phyloP scores from a whole-genome alignment of 2,113 vertebrate species.

The Trematomus loennbergii region DNA sequence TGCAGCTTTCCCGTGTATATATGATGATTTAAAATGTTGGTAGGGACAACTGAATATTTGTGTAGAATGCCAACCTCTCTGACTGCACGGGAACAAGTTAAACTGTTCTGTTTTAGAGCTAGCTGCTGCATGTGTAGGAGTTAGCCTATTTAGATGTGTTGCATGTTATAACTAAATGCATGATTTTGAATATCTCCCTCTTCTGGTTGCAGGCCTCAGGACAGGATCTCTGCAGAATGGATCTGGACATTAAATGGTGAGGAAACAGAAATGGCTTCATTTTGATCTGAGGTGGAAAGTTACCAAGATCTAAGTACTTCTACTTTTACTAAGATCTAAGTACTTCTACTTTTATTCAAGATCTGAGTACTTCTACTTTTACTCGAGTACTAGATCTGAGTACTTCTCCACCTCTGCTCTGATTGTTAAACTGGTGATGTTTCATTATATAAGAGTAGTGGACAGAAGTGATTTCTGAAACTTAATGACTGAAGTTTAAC shows the following conservation, averaged over 20 bases:
- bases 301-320: too few relatives aligned
- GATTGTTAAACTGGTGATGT: too few relatives aligned
- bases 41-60: constrained; percentile 94
- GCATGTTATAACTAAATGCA: too few relatives aligned
- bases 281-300: too few relatives aligned
- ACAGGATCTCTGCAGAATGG: neutral
- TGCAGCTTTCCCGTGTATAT: constrained; percentile 30
- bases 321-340: too few relatives aligned
- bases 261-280: neutral
- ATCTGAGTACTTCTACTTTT: too few relatives aligned
- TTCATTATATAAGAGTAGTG: neutral
- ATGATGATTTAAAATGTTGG: constrained; percentile 93
- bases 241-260: neutral
- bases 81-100: constrained; percentile 55
- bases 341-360: too few relatives aligned
- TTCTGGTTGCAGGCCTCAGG: neutral
- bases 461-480: neutral
- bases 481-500: neutral
- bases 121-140: neutral
- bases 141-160: accelerated
- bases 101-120: neutral
- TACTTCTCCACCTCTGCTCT: too few relatives aligned
- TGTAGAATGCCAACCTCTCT: constrained; percentile 92
- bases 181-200: neutral
- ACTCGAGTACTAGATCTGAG: too few relatives aligned